These are phyloP conservation scores for Tryphoninae sp. DNA, from an alignment of 2,888 invertebrate genomes.

Conservation along the genomic window DNA sequence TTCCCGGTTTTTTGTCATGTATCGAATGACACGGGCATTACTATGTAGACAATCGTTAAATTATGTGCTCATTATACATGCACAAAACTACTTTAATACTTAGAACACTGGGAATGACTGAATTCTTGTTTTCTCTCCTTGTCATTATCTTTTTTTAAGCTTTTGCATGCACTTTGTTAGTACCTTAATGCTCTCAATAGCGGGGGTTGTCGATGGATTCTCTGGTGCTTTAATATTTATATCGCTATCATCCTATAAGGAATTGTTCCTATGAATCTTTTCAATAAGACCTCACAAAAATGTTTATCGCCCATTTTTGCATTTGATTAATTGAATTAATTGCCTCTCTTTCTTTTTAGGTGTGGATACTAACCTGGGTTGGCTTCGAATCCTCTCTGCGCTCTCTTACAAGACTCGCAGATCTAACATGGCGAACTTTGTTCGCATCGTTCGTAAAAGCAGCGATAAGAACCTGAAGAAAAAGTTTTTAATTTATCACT, in stretches of 20 bases:
- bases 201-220: slow-evolving; percentile 44
- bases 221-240: slow-evolving; percentile 67
- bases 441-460: slow-evolving; percentile 86
- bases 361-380: slow-evolving; percentile 40
- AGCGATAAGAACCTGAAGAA: slow-evolving; percentile 83
- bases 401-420: slow-evolving; percentile 66
- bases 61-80: slow-evolving; percentile 61
- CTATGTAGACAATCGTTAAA: slow-evolving; percentile 57
- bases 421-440: slow-evolving; percentile 80
- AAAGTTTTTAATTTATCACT: not conserved
- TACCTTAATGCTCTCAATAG: slow-evolving; percentile 66
- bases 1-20: slow-evolving; percentile 37
- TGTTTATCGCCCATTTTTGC: not conserved
- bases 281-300: not conserved
- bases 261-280: slow-evolving; percentile 7
- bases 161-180: slow-evolving; percentile 60
- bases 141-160: slow-evolving; percentile 39
- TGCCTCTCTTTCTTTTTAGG: not conserved
- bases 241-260: slow-evolving; percentile 71
- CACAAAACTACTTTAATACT: slow-evolving; percentile 62
- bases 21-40: slow-evolving; percentile 48
- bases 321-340: slow-evolving; percentile 14
- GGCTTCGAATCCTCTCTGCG: slow-evolving; percentile 62
- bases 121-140: slow-evolving; percentile 46
- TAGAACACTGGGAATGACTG: slow-evolving; percentile 53